Conservation (phyloP, 2,888 invertebrate genomes). For the Andrena chrysosceles region DNA sequence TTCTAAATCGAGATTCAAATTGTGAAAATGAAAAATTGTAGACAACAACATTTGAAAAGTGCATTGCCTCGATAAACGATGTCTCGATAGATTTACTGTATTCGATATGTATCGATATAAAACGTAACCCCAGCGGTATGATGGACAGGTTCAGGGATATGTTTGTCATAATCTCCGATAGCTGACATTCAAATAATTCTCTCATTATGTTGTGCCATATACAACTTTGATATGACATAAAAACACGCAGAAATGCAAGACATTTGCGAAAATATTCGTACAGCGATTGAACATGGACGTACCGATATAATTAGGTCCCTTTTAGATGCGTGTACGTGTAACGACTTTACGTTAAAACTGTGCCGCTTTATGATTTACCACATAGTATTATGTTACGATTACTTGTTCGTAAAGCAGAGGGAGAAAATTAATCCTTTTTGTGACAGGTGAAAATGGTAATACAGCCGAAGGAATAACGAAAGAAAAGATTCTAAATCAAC, state of each 20-base stretch:
- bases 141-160: constrained; percentile 36
- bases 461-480: constrained; percentile 82
- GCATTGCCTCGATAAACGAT: constrained; percentile 27
- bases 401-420: neutral
- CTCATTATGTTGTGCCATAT: constrained; percentile 48
- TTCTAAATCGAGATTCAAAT: neutral
- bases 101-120: constrained; percentile 4
- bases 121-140: constrained; percentile 19
- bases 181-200: constrained; percentile 53
- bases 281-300: constrained; percentile 86
- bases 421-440: constrained; percentile 1
- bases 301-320: constrained; percentile 87
- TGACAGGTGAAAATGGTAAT: constrained; percentile 82
- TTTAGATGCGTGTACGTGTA: constrained; percentile 86
- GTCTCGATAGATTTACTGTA: constrained; percentile 18
- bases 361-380: constrained; percentile 15
- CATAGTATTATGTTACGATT: neutral
- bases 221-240: constrained; percentile 48
- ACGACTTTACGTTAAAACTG: constrained; percentile 24
- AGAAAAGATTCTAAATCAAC: constrained; percentile 85
- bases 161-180: constrained; percentile 42
- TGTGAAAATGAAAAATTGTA: neutral
- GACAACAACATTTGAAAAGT: constrained; percentile 23
- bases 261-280: constrained; percentile 85
- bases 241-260: constrained; percentile 82